Percentiles rank a stretch among this genome's conserved stretches.
These are phyloP conservation scores for Madoqua kirkii DNA, from an alignment of 2,113 vertebrate species.

Conservation along the genomic window DNA sequence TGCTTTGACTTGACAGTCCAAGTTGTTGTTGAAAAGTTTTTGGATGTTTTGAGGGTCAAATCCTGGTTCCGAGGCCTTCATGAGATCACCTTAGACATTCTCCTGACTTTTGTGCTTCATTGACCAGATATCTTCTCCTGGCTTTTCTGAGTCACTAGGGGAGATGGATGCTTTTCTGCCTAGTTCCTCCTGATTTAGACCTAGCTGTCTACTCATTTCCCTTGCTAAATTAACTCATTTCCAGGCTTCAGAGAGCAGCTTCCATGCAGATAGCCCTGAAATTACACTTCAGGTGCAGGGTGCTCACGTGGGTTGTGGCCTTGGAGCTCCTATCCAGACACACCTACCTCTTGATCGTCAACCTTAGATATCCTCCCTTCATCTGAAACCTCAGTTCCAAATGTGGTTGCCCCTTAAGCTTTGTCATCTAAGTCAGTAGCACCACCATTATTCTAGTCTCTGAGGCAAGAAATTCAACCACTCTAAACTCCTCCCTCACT, in stretches of 20 bases:
- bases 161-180: not conserved
- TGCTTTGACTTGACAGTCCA: not conserved
- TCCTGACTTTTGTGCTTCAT: not conserved
- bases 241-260: not conserved
- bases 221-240: not conserved
- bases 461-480: not conserved
- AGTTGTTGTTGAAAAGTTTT: not conserved
- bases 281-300: not conserved
- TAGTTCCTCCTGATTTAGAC: not conserved
- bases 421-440: not conserved
- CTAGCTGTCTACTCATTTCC: not conserved
- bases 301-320: not conserved
- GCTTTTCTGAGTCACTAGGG: not conserved
- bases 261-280: not conserved
- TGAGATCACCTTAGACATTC: not conserved
- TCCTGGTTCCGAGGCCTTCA: not conserved
- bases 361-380: not conserved
- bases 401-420: not conserved
- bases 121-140: not conserved
- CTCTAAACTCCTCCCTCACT: not conserved
- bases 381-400: not conserved
- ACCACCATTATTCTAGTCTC: not conserved
- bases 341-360: not conserved
- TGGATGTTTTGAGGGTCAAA: not conserved
- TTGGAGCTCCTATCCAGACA: not conserved